Base-by-base conservation (phyloP, 1,140 invertebrate species). In the Drosophila pachea region DNA sequence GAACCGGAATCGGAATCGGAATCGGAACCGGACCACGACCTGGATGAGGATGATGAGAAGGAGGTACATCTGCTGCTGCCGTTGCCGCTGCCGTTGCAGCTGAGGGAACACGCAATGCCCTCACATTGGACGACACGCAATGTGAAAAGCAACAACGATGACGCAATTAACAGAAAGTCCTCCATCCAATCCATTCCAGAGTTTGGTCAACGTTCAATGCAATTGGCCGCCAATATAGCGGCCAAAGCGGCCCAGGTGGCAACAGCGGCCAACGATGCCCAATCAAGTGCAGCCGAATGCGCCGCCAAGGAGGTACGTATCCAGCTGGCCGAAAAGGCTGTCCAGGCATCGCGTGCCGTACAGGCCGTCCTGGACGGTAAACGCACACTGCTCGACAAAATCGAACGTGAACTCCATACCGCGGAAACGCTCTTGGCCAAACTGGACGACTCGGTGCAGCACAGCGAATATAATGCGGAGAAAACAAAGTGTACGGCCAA, bases 221-320 rank as follows among this genome's bases (percentile, higher is more conserved):
- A 42, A 12, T 14, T 33, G 0, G 67, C 65, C 52, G 92, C 93
- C 0, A 91, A 92, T 60, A 93, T 93, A 68, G 93, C 93, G 2
- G 92, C 92, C 0, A 93, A 93, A 68, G 93, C 92, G 0, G 93
- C 93, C 0, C 90, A 92, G 22, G 91, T 92, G 75, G 92, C 92
- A 0, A 93, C 92, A 74, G 92, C 92, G 0, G 92, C 92, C 2
- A 92, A 92, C 22, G 92, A 93, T 31, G 93, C 92, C 0, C 93
- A 94, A 73, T 91, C 91, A 61, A 91, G 91, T 12, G 93, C 93
- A 4, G 93, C 92, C 14, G 90, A 92, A 14, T 91, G 92, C 65
- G 93, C 93, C 9, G 90, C 93, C 11, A 92, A 91, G 22, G 82
- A 93, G 90, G 93, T 93, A 4, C 93, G 93, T 86, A 90, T 91